These are phyloP conservation scores for Tinamus major DNA, from an alignment of 2,797 vertebrate species.

Conservation along the genomic window DNA sequence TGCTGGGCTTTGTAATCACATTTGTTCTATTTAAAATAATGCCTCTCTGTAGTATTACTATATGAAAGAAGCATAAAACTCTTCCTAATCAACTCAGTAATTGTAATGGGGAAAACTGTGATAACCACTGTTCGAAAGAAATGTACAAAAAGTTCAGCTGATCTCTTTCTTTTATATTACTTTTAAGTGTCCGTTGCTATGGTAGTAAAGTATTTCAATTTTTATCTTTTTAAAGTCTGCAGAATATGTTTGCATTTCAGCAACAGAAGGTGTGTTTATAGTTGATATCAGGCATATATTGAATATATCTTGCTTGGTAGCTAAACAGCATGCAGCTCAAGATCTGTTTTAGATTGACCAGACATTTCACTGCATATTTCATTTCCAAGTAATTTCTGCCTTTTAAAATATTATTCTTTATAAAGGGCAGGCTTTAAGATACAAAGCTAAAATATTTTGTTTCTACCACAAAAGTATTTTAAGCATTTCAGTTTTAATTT, in stretches of 20 bases:
- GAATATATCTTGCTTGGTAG: neutral
- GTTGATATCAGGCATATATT: neutral
- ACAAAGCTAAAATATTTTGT: neutral
- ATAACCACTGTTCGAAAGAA: neutral
- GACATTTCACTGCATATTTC: neutral
- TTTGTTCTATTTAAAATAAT: rapidly evolving
- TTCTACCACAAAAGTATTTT: neutral
- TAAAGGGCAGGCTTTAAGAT: neutral
- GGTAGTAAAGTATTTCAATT: conserved; percentile 26
- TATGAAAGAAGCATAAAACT: neutral
- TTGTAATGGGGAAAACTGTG: neutral
- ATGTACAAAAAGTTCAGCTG: neutral
- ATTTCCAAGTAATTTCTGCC: neutral
- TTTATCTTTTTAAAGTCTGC: neutral
- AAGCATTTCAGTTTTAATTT: neutral
- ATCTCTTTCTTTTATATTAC: conserved; percentile 20
- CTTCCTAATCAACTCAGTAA: neutral
- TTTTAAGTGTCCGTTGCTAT: conserved; percentile 40
- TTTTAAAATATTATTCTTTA: neutral
- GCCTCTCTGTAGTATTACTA: neutral
- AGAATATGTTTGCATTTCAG: conserved; percentile 31
- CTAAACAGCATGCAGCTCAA: neutral
- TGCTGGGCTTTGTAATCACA: neutral
- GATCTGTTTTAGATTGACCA: neutral
- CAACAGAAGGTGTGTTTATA: rapidly evolving